phyloP scores from a whole-genome alignment of 2,113 vertebrate genomes.

The Ranitomeya variabilis region DNA sequence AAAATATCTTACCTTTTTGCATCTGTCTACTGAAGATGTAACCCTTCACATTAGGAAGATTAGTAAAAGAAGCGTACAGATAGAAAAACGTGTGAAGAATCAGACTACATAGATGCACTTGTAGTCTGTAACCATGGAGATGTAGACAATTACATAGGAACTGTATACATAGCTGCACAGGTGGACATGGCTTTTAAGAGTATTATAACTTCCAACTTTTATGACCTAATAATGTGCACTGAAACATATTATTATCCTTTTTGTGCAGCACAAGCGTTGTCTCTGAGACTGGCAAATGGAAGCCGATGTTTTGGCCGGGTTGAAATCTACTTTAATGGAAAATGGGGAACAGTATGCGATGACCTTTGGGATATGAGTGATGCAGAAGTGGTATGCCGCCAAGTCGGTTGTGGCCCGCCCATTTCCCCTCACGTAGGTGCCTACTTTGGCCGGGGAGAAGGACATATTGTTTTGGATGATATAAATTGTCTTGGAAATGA shows the following conservation, averaged over 20 bases:
- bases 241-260: background rate
- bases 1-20: background rate
- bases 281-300: slow-evolving; percentile 24
- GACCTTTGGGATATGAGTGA: background rate
- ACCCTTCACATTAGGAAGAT: too few relatives aligned
- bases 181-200: background rate
- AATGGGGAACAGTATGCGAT: slow-evolving; percentile 35
- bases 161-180: background rate
- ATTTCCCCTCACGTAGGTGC: background rate
- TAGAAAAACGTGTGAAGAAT: too few relatives aligned
- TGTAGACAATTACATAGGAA: too few relatives aligned
- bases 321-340: background rate
- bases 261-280: background rate
- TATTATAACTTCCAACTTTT: background rate
- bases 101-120: too few relatives aligned
- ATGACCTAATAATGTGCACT: background rate
- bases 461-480: slow-evolving; percentile 19
- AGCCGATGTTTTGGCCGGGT: slow-evolving; percentile 14
- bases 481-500: slow-evolving; percentile 28
- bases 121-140: too few relatives aligned
- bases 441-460: slow-evolving; percentile 13
- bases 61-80: too few relatives aligned
- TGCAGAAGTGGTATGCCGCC: slow-evolving; percentile 34
- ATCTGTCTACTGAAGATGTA: background rate
- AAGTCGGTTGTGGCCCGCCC: slow-evolving; percentile 10